Base-by-base conservation (phyloP, 2,113 vertebrate genomes). In the pig (Sus scrofa) region DNA sequence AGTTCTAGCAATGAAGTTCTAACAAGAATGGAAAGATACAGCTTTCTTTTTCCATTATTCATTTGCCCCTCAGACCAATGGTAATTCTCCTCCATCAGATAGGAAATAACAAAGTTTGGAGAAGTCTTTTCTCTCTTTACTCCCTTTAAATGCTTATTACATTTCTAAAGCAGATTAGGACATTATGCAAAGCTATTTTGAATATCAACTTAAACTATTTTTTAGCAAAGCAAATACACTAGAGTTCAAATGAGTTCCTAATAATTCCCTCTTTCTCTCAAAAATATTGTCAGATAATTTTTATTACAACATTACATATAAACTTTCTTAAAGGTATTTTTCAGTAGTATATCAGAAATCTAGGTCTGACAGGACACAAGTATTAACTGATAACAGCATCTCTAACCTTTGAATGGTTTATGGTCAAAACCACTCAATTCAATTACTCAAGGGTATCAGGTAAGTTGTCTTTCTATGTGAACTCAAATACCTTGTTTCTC, bases 241-340 rank as follows among this genome's bases (percentile, higher is more conserved):
- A 50, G 27, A 44, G 27, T 92, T 89, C 92, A 89, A 92, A 91
- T 58, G 15, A 34, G 9, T 87, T 93, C 60, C 81, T 88, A 52
- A 39, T 32, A 74, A 79, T 83, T 4, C 18, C 30, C 91, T 58
- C 30, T 89, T 89, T 65, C 26, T 89, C 19, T 73, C 74, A 39
- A 89, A 94, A 93, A 93, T 65, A 89, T 13, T 89, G 30, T 82
- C 22, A 94, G 62, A 44, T 86, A 78, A 37, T 83, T 95, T 92
- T 93, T 88, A 63, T 84, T 79, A 58, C 77, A 74, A 30, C 74
- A 70, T 77, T 92, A 70, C 87, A 74, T 9, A 71, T 27, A 92
- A 67, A 94, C 75, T 82, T 70, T 83, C 24, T 26, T 88, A 74
- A 30, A 82, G 44, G 15, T 70, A 34, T 63, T 92, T 96, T 93